A percentile compares a stretch with the other conserved stretches of the same genome.
These are phyloP conservation scores for Dryas iulia DNA, from an alignment of 1,140 invertebrate genomes.

Conservation along the genomic window DNA sequence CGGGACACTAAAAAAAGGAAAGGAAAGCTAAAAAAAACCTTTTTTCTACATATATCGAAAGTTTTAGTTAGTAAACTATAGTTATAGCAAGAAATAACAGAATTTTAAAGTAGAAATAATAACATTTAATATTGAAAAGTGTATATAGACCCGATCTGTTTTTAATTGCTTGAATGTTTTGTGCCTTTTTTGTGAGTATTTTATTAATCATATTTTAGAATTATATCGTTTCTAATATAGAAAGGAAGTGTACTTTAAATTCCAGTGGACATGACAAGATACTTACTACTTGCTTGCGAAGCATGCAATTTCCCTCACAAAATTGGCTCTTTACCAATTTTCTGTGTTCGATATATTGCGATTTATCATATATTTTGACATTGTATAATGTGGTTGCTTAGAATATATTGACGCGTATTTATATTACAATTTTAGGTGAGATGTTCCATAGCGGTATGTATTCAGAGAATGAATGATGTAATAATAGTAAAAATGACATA, in stretches of 20 bases:
- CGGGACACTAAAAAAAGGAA: too few relatives aligned
- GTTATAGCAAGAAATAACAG: too few relatives aligned
- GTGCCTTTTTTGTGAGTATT: background rate
- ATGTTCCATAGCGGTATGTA: background rate
- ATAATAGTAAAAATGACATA: too few relatives aligned
- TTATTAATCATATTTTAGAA: background rate
- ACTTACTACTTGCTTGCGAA: background rate
- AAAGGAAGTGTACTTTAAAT: constrained; percentile 7
- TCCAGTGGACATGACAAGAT: constrained; percentile 14
- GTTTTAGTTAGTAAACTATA: too few relatives aligned
- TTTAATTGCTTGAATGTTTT: too few relatives aligned
- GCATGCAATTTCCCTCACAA: background rate
- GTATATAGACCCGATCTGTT: too few relatives aligned
- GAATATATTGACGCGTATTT: background rate
- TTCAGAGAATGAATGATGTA: too few relatives aligned
- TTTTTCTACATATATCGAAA: too few relatives aligned
- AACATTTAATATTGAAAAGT: too few relatives aligned
- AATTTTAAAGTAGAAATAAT: too few relatives aligned
- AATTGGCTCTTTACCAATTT: constrained; percentile 8
- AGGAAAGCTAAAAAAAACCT: too few relatives aligned
- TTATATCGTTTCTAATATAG: background rate
- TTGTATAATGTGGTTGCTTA: constrained; percentile 1
- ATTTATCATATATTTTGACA: constrained; percentile 19
- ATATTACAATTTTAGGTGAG: background rate
- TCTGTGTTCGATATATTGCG: background rate